Evolutionary conservation across 2,888 invertebrate species (phyloP).

Genomic region (Drosophila niveifrons): DNA sequence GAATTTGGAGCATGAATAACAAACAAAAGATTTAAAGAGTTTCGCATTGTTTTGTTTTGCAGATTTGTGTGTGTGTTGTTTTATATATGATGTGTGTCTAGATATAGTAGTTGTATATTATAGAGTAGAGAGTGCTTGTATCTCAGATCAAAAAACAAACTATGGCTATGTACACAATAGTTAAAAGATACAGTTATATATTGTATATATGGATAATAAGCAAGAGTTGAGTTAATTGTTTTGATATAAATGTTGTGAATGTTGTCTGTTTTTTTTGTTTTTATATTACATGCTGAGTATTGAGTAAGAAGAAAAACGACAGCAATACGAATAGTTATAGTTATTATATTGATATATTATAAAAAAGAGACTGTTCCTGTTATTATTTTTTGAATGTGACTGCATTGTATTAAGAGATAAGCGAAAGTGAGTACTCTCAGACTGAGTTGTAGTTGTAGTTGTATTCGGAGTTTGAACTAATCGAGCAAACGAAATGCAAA

Average conservation of each 20-base stretch:
- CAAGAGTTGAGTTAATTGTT: conserved; percentile 5
- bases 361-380: conserved; percentile 41
- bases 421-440: conserved; percentile 46
- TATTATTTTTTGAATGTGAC: conserved; percentile 26
- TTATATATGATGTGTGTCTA: not conserved
- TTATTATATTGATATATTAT: conserved; percentile 9
- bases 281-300: conserved; percentile 27
- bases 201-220: conserved; percentile 21
- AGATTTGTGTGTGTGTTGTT: conserved; percentile 6
- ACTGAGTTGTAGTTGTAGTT: conserved; percentile 25
- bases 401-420: conserved; percentile 49
- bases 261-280: not conserved
- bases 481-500: conserved; percentile 79
- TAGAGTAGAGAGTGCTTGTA: conserved; percentile 11
- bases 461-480: conserved; percentile 29
- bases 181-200: not conserved
- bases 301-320: conserved; percentile 17
- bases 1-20: conserved; percentile 16
- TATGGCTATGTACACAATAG: conserved; percentile 23
- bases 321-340: conserved; percentile 19
- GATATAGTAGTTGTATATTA: not conserved
- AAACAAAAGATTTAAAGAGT: conserved; percentile 11
- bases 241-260: conserved; percentile 2
- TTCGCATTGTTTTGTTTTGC: conserved; percentile 3
- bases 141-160: conserved; percentile 26